Conservation (phyloP, 2,797 vertebrate species). For the Helostoma temminkii region DNA sequence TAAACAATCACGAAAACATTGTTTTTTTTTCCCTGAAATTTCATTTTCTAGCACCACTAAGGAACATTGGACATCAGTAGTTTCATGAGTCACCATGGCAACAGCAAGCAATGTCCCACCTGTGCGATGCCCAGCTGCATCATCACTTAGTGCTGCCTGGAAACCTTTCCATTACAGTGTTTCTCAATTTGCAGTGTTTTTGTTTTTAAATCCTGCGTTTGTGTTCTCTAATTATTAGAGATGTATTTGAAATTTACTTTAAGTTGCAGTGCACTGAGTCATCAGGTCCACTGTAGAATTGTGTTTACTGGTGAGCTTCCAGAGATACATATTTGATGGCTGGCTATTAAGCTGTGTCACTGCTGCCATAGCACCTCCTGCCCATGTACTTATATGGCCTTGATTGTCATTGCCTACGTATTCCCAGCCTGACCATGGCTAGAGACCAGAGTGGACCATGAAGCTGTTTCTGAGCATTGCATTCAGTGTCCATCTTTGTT, state of each 20-base stretch:
- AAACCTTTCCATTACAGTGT: no score
- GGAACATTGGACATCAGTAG: no score
- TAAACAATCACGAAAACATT: no score
- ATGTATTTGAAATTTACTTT: background rate
- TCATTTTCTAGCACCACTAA: no score
- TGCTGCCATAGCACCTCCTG: constrained; percentile 25
- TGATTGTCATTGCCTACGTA: constrained; percentile 47
- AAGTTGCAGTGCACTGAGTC: background rate
- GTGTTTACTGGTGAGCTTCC: constrained; percentile 14
- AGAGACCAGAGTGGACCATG: constrained; percentile 42
- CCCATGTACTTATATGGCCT: constrained; percentile 71
- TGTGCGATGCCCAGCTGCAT: no score
- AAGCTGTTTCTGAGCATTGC: constrained; percentile 29
- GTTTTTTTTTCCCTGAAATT: no score
- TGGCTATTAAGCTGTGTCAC: constrained; percentile 22
- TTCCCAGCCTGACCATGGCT: constrained; percentile 35
- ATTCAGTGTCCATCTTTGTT: constrained; percentile 40
- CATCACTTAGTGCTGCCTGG: no score
- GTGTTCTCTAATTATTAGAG: background rate
- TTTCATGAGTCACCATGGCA: background rate
- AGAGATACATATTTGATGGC: constrained; percentile 19
- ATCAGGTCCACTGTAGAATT: background rate
- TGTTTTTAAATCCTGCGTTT: background rate
- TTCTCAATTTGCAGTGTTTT: no score
- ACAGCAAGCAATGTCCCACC: background rate